These are phyloP conservation scores for Piaya cayana DNA, from an alignment of 2,113 vertebrate genomes.

Conservation along the genomic window DNA sequence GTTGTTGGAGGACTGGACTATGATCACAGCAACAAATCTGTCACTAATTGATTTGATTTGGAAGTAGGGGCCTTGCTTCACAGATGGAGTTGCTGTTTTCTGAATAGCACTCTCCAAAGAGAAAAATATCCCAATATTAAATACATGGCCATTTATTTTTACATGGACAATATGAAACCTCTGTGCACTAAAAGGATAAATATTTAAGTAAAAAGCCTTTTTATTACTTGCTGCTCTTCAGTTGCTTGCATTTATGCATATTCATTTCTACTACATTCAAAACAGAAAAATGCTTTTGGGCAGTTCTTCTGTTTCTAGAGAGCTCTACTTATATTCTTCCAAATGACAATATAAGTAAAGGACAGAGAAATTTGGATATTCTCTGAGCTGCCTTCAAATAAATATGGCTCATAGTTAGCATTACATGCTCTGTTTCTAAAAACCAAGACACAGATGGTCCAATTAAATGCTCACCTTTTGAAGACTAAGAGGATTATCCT, in stretches of 20 bases:
- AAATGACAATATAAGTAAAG: neutral
- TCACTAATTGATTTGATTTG: neutral
- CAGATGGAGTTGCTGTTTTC: neutral
- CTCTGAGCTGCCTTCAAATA: neutral
- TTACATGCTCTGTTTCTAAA: neutral
- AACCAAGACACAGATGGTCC: neutral
- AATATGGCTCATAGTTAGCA: neutral
- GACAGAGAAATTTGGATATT: neutral
- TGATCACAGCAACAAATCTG: neutral
- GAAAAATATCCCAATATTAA: neutral
- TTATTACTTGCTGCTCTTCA: neutral
- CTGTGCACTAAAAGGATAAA: neutral
- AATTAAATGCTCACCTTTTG: slow-evolving; percentile 6
- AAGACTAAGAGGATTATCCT: slow-evolving; percentile 4
- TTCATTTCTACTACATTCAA: neutral
- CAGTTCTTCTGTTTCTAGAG: neutral
- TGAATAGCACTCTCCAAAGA: neutral
- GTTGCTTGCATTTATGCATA: neutral
- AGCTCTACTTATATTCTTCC: neutral
- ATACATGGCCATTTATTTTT: neutral
- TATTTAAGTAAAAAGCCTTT: neutral
- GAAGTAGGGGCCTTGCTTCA: neutral
- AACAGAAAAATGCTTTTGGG: neutral
- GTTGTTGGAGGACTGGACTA: neutral
- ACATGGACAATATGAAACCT: neutral